Base-by-base conservation (phyloP, 1,140 invertebrate species). In the Euglossa dilemma region DNA sequence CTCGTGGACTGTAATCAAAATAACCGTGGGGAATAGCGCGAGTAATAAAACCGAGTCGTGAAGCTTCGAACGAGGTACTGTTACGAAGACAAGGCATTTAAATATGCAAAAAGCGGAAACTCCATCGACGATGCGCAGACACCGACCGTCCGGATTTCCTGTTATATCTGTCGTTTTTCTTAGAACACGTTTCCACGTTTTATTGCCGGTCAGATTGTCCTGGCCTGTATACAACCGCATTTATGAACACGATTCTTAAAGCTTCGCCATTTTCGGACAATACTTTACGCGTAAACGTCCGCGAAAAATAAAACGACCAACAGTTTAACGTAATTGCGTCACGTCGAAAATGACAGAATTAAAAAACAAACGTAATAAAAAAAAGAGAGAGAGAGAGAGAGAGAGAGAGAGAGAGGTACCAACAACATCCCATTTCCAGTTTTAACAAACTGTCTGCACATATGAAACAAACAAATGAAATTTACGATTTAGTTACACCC, bases 31-130 rank as follows among this genome's bases (percentile, higher is more conserved):
- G 52, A 72, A 72, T 57, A 9, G 70, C 52, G 9, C 6, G 0
- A 56, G 56, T 61, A 47, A 59, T 61, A 61, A 73, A 73, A 73
- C 56, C 23, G 23, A 43, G 23, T 47, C 43, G 71, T 73, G 54
- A 59, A 73, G 54, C 54, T 73, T 43, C 70, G 54, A 69, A 23
- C 23, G 45, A 47, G 67, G 11, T 8, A 6, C 54, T 11, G 36
- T 71, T 25, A 14, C 14, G 56, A 73, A 73, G 56, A 61, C 12
- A 56, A 43, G 36, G 61, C 20, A n/a, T 59, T 73, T 23, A 45
- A 73, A 56, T 73, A 73, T 73, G 71, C 56, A 73, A 73, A 25
- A 72, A 73, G 25, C 11, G 23, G 16, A 59, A 25, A 23, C 25
- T 23, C 11, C 20, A 45, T 59, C 43, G n/a, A 71, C 23, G 28